phyloP scores from a whole-genome alignment of 2,797 vertebrate genomes.

The Sylvia borin region DNA sequence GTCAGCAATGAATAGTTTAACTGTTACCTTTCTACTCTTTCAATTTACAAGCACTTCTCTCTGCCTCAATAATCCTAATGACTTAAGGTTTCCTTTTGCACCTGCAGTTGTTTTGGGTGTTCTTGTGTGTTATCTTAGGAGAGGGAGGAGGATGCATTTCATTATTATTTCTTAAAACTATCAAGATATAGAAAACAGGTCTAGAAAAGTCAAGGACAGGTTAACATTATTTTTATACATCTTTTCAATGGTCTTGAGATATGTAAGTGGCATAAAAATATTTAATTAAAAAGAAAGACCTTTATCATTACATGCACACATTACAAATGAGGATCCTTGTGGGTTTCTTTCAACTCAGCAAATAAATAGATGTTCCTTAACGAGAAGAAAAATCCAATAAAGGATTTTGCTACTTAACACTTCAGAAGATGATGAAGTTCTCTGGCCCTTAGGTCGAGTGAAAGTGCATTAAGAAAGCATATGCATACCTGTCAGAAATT shows the following conservation, averaged over 20 bases:
- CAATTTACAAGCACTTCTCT: neutral
- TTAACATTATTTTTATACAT: neutral
- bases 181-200: neutral
- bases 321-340: neutral
- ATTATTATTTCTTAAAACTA: neutral
- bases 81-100: neutral
- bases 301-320: neutral
- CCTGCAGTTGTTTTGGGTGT: accelerated
- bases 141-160: accelerated
- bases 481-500: neutral
- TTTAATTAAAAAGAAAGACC: neutral
- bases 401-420: neutral
- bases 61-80: neutral
- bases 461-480: neutral
- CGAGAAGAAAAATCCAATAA: neutral
- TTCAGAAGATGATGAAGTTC: neutral
- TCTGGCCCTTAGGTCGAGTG: neutral
- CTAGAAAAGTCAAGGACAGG: neutral
- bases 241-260: neutral
- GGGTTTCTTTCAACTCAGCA: neutral
- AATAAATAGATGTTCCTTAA: neutral
- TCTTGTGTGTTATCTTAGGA: neutral
- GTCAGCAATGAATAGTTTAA: neutral
- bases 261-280: neutral
- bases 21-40: neutral